phyloP scores from a whole-genome alignment of 2,113 vertebrate species.

The Macheiramphus alcinus region DNA sequence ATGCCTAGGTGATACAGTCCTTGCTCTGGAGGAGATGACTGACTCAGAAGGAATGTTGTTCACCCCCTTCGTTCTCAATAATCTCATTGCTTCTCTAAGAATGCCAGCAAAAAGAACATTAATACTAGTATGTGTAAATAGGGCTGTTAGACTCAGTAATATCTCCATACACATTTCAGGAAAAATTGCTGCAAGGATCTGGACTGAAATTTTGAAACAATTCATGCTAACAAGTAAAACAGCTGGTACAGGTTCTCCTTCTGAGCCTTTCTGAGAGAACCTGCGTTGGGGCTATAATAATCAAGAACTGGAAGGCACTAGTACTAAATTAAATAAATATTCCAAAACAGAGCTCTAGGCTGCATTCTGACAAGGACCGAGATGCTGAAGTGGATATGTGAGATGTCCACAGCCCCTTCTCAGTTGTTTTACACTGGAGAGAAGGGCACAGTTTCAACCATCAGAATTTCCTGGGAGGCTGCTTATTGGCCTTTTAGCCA shows the following conservation, averaged over 20 bases:
- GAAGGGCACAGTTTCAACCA: not conserved
- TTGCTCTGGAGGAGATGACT: not conserved
- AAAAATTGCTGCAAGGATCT: not conserved
- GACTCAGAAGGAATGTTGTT: not conserved
- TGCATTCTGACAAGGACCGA: accelerated
- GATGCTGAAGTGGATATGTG: not conserved
- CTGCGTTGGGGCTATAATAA: not conserved
- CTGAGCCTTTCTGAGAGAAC: not conserved
- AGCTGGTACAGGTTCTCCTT: not conserved
- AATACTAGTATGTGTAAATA: not conserved
- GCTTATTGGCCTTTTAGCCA: not conserved
- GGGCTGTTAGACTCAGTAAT: not conserved
- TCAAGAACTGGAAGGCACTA: not conserved
- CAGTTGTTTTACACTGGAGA: not conserved
- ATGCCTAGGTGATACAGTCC: not conserved
- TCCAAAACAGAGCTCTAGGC: not conserved
- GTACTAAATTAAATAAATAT: not conserved
- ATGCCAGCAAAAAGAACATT: not conserved
- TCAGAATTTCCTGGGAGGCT: not conserved
- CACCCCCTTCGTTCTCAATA: not conserved
- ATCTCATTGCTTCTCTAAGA: not conserved
- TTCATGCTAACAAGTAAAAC: not conserved
- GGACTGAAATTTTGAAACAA: not conserved
- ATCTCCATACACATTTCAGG: not conserved
- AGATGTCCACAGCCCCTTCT: not conserved